Percentiles rank a stretch among this genome's conserved stretches.
These are phyloP conservation scores for Melanotaenia pygmaea DNA, from an alignment of 2,797 vertebrate species.

Conservation along the genomic window DNA sequence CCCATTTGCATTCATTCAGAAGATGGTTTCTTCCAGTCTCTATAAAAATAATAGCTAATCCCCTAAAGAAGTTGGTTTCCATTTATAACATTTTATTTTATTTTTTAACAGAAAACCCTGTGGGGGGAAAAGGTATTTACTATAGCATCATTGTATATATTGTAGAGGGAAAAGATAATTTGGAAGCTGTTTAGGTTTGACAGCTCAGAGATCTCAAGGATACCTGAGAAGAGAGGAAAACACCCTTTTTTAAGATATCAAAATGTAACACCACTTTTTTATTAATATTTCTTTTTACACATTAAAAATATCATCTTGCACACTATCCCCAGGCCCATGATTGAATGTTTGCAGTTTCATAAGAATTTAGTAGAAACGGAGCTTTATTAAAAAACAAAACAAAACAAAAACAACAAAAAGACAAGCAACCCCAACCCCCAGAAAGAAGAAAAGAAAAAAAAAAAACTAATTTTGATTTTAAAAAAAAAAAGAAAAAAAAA, in stretches of 20 bases:
- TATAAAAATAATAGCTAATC: constrained; percentile 16
- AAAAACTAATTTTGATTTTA: too few species aligned
- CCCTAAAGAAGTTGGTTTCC: too few species aligned
- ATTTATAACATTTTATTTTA: constrained; percentile 1
- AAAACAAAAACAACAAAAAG: neutral
- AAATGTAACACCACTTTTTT: neutral
- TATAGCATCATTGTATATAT: neutral
- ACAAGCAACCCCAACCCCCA: too few species aligned
- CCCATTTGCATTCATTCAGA: constrained; percentile 82
- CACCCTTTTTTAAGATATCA: neutral
- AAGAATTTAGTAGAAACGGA: neutral
- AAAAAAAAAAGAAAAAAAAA: neutral
- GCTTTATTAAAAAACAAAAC: neutral
- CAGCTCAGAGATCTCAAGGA: neutral
- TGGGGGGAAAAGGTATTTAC: neutral
- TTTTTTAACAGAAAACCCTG: neutral
- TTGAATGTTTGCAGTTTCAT: neutral
- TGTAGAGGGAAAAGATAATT: neutral
- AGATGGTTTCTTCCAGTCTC: constrained; percentile 47
- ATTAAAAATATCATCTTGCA: neutral
- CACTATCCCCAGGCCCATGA: neutral
- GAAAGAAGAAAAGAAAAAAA: too few species aligned
- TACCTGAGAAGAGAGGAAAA: neutral
- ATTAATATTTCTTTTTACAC: fast-evolving
- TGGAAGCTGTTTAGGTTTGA: neutral